Evolutionary conservation across 1,140 invertebrate species (phyloP), one percentile per base, ranked within the genome.

Genomic region (Brachionus rubens): DNA sequence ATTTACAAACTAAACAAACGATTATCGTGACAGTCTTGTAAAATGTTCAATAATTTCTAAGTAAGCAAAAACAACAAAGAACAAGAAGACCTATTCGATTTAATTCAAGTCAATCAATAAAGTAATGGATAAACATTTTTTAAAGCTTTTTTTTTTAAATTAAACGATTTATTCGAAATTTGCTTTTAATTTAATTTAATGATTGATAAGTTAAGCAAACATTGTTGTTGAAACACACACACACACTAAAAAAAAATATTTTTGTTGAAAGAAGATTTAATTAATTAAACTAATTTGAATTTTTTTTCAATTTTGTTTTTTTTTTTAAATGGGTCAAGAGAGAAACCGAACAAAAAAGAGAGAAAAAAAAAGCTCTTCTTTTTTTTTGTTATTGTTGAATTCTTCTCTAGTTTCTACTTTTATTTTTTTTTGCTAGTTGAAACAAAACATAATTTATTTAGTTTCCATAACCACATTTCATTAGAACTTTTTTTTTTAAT

Each of bases 211-310:
- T 33, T 16, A 16, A 36, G 54, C 54, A 59, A 59, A 59, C 33
- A 59, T 59, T 59, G 3, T 36, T 36, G 33, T 36, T 3, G n/a
- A 36, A 59, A 41, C 1, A 19, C 14, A 52, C n/a, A n/a, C n/a
- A n/a, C n/a, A n/a, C n/a, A n/a, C n/a, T n/a, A n/a, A n/a, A n/a
- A n/a, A n/a, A n/a, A n/a, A n/a, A n/a, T n/a, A n/a, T n/a, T n/a
- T n/a, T n/a, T 7, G 12, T 52, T 52, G 33, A 5, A 24, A 10
- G 26, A 59, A 59, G 54, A 59, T 59, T 59, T 59, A 59, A 59
- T 59, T 59, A 59, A 59, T 59, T 59, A 59, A 36, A 59, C 54
- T 59, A 59, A 59, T 59, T 59, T 59, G 9, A 36, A 36, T 36
- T 36, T 36, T 36, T 5, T 36, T 36, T 5, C 4, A 36, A 36